Evolutionary conservation across 2,888 invertebrate genomes (phyloP), one percentile per base, ranked within the genome.

Genomic region (Drosophila barbarae): DNA sequence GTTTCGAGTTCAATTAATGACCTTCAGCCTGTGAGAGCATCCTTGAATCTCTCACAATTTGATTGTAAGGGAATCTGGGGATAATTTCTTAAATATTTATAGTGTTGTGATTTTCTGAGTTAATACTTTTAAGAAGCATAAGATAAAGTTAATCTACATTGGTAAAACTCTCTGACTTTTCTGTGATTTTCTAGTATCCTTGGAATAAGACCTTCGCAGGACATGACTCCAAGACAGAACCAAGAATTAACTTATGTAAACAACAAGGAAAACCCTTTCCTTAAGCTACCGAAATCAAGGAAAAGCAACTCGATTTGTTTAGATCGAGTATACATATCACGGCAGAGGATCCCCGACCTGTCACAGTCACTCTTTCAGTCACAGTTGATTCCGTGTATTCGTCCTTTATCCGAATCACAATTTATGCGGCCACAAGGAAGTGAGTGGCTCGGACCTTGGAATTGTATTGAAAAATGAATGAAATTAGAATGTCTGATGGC

Each of bases 401-500:
- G 35, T 66, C 63, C 53, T 50, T 72, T 78, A 82, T 78, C 75
- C 51, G 60, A 76, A 76, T 79, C 82, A 69, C 52, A 76, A 74
- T 73, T 71, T 74, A 74, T 78, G 79, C 77, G 77, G 64, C 71
- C 47, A 35, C 26, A 36, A 67, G 67, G 41, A 53, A 59, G 52
- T 64, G 32, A 64, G 51, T 39, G 57, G 50, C 52, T 72, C 50
- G 64, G 66, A 65, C 49, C 58, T 72, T 80, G 76, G 63, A 28
- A 81, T 80, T 76, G 81, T 80, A 80, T 84, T 84, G 81, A 81
- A 84, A 81, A 80, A 84, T 78, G 78, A 76, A 81, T 81, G 84
- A 80, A 80, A 80, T 84, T 84, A 80, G 80, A 80, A 80, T 80
- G 84, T 81, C 84, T 80, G 84, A 84, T 84, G 81, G 78, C 77